Conservation (phyloP, 2,888 invertebrate genomes). For the Exephanes ischioxanthus region DNA sequence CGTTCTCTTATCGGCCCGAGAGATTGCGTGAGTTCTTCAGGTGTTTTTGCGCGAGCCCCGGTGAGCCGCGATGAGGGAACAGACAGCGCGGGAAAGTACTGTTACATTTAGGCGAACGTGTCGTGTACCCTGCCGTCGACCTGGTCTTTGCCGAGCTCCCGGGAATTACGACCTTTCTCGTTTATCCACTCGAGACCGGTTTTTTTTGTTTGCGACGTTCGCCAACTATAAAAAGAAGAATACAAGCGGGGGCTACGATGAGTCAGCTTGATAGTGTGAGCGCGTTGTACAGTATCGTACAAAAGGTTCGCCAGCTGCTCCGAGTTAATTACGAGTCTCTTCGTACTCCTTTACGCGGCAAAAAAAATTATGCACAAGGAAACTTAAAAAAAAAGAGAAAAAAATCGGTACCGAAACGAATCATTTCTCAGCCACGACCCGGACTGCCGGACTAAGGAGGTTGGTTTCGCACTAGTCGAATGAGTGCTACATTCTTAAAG, state of each 20-base stretch:
- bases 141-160: slow-evolving; percentile 37
- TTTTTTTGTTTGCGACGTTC: slow-evolving; percentile 56
- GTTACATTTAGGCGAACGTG: slow-evolving; percentile 51
- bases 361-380: neutral
- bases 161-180: slow-evolving; percentile 63
- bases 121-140: slow-evolving; percentile 37
- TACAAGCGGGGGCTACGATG: slow-evolving; percentile 38
- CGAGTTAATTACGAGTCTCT: slow-evolving; percentile 16
- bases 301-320: slow-evolving; percentile 27
- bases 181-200: slow-evolving; percentile 67
- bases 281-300: slow-evolving; percentile 46
- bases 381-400: neutral
- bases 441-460: neutral
- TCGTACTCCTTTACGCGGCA: neutral
- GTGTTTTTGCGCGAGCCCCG: slow-evolving; percentile 4
- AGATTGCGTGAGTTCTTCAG: neutral
- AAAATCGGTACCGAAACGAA: slow-evolving; percentile 7
- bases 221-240: slow-evolving; percentile 42
- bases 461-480: no score
- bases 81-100: slow-evolving; percentile 25
- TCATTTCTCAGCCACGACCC: neutral
- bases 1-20: slow-evolving; percentile 24
- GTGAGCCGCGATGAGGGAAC: slow-evolving; percentile 11
- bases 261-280: slow-evolving; percentile 53
- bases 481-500: no score